phyloP scores from a whole-genome alignment of 2,888 invertebrate species.

The Platerodrilus igneus region DNA sequence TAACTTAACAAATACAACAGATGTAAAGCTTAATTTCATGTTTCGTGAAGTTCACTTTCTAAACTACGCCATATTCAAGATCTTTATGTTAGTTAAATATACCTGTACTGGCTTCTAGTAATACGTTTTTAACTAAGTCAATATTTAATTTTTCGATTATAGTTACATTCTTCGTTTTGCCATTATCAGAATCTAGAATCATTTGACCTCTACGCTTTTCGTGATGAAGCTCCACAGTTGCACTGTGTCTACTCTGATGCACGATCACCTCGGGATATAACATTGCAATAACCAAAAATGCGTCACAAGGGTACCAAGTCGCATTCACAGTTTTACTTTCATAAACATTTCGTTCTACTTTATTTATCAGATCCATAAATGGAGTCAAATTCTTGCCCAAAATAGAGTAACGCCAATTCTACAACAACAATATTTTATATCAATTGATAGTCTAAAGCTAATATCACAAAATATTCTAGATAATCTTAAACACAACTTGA shows the following conservation, averaged over 20 bases:
- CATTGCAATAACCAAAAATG: constrained; percentile 48
- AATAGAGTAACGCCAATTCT: constrained; percentile 53
- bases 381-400: constrained; percentile 46
- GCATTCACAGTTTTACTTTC: constrained; percentile 8
- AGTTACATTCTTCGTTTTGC: constrained; percentile 44
- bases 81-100: too few species aligned
- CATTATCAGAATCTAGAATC: constrained; percentile 54
- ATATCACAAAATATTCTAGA: too few species aligned
- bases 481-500: too few species aligned
- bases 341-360: constrained; percentile 47
- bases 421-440: too few species aligned
- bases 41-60: too few species aligned
- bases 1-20: too few species aligned
- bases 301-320: constrained; percentile 51
- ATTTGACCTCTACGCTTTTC: constrained; percentile 59
- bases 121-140: constrained; percentile 11
- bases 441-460: too few species aligned
- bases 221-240: constrained; percentile 58
- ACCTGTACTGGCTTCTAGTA: constrained; percentile 10
- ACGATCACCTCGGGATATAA: constrained; percentile 44
- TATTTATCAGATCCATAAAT: constrained; percentile 50
- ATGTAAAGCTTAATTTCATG: too few species aligned
- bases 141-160: constrained; percentile 50
- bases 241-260: constrained; percentile 39
- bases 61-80: too few species aligned